A percentile compares a stretch with the other conserved stretches of the same genome.
Evolutionary conservation across 1,140 invertebrate genomes (phyloP).

Genomic region (Panonychus citri): DNA sequence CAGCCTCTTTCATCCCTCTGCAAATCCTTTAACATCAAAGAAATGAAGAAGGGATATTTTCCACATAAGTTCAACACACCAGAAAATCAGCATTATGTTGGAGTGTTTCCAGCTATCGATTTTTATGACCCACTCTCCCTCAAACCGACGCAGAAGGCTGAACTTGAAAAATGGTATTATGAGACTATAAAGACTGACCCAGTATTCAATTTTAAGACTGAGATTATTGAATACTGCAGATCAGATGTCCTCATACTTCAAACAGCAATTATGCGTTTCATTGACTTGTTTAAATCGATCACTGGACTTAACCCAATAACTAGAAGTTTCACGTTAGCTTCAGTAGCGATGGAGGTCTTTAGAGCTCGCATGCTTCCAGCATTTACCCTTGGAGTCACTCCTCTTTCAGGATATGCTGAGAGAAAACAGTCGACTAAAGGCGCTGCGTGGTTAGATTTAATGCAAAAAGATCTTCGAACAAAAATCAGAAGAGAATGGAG

Average conservation of each 20-base stretch:
- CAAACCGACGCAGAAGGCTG: neutral
- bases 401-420: neutral
- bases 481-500: neutral
- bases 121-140: neutral
- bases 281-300: neutral
- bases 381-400: neutral
- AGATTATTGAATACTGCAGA: neutral
- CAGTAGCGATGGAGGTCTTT: neutral
- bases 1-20: neutral
- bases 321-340: neutral
- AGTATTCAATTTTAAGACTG: neutral
- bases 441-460: neutral
- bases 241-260: neutral
- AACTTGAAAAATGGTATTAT: slow-evolving; percentile 6
- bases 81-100: neutral
- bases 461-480: neutral
- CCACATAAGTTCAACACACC: slow-evolving; percentile 2
- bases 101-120: neutral
- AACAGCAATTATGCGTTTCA: neutral
- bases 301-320: neutral
- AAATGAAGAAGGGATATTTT: slow-evolving; percentile 1
- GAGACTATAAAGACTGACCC: neutral
- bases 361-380: neutral
- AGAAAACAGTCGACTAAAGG: neutral
- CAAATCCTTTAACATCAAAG: neutral